Conservation (phyloP, 2,113 vertebrate species). For the human (Homo sapiens) region GRCh38 chr1:217530501-217531000, state of each 20-base stretch:
- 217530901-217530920: slow-evolving; percentile 62
- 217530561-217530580: rapidly evolving
- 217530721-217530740: slow-evolving; percentile 34
- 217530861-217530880: slow-evolving; percentile 65
- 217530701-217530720: background rate
- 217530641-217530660: background rate
- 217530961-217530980: background rate
- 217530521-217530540: rapidly evolving
- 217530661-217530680: background rate
- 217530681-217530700: slow-evolving; percentile 18
- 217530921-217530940: slow-evolving; percentile 57
- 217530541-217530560: too few species aligned
- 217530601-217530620: background rate
- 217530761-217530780: slow-evolving; percentile 42
- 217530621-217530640: background rate
- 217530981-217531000: background rate
- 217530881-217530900: slow-evolving; percentile 59
- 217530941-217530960: background rate
- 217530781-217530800: slow-evolving; percentile 46
- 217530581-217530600: rapidly evolving
- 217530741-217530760: background rate
- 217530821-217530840: slow-evolving; percentile 72
- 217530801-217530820: slow-evolving; percentile 30
- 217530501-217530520: background rate
- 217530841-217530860: slow-evolving; percentile 70